Conservation (phyloP, 2,888 invertebrate species). For the Eledone cirrhosa region DNA sequence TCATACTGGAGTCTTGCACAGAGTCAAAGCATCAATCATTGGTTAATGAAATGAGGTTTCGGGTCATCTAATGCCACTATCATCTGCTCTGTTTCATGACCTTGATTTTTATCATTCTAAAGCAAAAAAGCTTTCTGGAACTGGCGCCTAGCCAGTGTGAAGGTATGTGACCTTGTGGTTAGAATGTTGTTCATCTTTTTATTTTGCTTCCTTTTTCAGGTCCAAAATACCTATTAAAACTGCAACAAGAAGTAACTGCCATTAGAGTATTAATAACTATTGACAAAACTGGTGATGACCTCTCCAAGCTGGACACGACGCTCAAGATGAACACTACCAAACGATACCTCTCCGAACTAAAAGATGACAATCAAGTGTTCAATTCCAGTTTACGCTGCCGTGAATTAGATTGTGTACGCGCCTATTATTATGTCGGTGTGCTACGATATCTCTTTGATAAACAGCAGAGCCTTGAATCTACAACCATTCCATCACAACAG, state of each 20-base stretch:
- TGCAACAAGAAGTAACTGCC: slow-evolving; percentile 60
- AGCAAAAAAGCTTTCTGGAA: too few relatives aligned
- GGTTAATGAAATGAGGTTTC: too few relatives aligned
- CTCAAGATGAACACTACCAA: slow-evolving; percentile 53
- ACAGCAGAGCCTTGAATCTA: slow-evolving; percentile 32
- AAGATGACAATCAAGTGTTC: slow-evolving; percentile 52
- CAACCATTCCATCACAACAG: slow-evolving; percentile 7
- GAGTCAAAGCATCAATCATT: too few relatives aligned
- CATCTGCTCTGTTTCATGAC: too few relatives aligned
- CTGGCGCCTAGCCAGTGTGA: too few relatives aligned
- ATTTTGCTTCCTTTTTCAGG: slow-evolving; percentile 42
- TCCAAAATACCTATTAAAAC: slow-evolving; percentile 57
- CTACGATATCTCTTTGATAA: slow-evolving; percentile 43
- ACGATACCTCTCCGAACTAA: slow-evolving; percentile 52
- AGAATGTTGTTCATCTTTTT: too few relatives aligned
- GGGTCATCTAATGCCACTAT: too few relatives aligned
- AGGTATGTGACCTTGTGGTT: too few relatives aligned
- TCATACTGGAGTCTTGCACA: too few relatives aligned
- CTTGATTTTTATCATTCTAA: too few relatives aligned
- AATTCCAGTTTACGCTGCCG: slow-evolving; percentile 50
- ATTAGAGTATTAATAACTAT: slow-evolving; percentile 57
- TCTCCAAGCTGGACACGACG: slow-evolving; percentile 43
- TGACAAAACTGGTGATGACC: slow-evolving; percentile 47
- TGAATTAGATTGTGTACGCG: slow-evolving; percentile 58
- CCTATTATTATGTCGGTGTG: slow-evolving; percentile 56